Evolutionary conservation across 2,797 vertebrate species (phyloP).

Genomic region (Todus mexicanus): DNA sequence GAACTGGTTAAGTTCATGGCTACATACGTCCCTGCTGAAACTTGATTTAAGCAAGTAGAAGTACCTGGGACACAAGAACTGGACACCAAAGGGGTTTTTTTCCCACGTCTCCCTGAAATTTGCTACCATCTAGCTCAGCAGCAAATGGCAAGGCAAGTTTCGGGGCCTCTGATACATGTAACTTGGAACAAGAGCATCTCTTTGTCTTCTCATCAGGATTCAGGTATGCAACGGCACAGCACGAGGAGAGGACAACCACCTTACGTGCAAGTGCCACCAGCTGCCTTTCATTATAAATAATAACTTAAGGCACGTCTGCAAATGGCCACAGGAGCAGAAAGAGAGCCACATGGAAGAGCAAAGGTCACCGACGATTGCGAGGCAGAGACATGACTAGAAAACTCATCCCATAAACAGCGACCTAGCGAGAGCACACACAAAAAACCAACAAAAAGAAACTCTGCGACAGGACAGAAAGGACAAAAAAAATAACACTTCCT

Average conservation of each 20-base stretch:
- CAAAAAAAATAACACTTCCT: background rate
- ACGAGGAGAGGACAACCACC: background rate
- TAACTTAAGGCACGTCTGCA: background rate
- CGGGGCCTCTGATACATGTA: background rate
- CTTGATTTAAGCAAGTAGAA: background rate
- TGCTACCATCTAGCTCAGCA: background rate
- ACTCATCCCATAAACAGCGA: background rate
- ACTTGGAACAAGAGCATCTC: background rate
- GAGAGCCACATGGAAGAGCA: background rate
- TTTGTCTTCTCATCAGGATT: constrained; percentile 7
- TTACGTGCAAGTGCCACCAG: background rate
- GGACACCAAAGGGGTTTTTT: background rate
- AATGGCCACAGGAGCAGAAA: constrained; percentile 13
- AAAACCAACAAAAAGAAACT: background rate
- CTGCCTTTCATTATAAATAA: constrained; percentile 38
- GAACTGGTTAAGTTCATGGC: background rate
- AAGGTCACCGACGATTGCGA: background rate
- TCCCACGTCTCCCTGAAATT: background rate
- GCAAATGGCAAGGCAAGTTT: background rate
- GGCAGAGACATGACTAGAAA: constrained; percentile 33
- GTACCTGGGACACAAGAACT: background rate
- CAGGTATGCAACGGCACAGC: background rate
- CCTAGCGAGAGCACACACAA: background rate
- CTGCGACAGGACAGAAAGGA: background rate
- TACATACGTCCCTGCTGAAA: background rate